Percentiles rank a stretch among this genome's conserved stretches.
These are phyloP conservation scores for Diloba caeruleocephala DNA, from an alignment of 2,888 invertebrate species.

Conservation along the genomic window DNA sequence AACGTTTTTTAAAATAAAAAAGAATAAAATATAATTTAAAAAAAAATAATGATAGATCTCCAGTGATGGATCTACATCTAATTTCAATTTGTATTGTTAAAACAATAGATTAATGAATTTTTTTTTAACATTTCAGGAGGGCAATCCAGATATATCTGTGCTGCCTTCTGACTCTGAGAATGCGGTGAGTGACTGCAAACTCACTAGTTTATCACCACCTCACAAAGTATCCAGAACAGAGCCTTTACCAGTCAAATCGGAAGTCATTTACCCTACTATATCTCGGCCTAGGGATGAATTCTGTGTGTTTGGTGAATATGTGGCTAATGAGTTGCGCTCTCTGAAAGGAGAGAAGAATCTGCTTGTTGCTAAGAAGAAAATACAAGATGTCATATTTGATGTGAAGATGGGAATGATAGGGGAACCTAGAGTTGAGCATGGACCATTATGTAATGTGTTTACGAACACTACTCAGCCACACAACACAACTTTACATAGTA, in stretches of 20 bases:
- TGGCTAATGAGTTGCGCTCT: conserved; percentile 89
- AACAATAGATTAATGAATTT: no score
- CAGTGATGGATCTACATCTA: no score
- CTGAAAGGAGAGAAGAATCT: conserved; percentile 88
- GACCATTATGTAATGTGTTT: conserved; percentile 68
- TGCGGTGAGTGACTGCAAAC: conserved; percentile 67
- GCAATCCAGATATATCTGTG: conserved; percentile 62
- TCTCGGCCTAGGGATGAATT: conserved; percentile 84
- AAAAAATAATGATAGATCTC: no score
- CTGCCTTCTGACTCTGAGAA: conserved; percentile 63
- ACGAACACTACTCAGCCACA: conserved; percentile 62
- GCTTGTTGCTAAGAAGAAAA: conserved; percentile 89
- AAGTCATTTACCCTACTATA: conserved; percentile 59
- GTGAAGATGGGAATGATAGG: conserved; percentile 89
- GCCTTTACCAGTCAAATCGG: conserved; percentile 60
- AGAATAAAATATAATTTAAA: no score
- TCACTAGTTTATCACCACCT: conserved; percentile 67
- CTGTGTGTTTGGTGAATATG: conserved; percentile 89
- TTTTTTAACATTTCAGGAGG: conserved; percentile 71
- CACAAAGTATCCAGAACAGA: conserved; percentile 72
- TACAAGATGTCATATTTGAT: conserved; percentile 90
- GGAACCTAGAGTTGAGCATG: conserved; percentile 70
- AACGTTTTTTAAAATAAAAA: no score
- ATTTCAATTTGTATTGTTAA: no score
- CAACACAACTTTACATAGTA: conserved; percentile 65